These are phyloP conservation scores for Acronicta alni DNA, from an alignment of 2,888 invertebrate genomes.

Conservation along the genomic window DNA sequence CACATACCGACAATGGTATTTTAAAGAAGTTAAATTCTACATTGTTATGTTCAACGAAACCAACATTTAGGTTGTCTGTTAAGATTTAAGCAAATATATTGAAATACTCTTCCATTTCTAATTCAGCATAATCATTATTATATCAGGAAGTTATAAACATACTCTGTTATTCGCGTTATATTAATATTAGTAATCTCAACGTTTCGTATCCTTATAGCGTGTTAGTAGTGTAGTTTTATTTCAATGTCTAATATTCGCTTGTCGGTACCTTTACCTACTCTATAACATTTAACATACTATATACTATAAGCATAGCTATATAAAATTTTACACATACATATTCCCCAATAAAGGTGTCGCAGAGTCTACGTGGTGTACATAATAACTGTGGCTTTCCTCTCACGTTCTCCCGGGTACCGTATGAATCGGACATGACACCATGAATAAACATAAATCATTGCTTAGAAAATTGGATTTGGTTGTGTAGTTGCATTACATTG, in stretches of 20 bases:
- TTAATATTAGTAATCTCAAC: too few relatives aligned
- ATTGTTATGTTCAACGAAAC: background rate
- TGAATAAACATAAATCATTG: conserved; percentile 61
- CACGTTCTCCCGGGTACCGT: conserved; percentile 55
- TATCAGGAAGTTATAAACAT: conserved; percentile 25
- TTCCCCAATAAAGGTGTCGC: conserved; percentile 66
- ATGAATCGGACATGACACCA: conserved; percentile 55
- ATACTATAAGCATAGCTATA: too few relatives aligned
- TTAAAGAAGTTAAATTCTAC: conserved; percentile 10
- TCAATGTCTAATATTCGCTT: too few relatives aligned
- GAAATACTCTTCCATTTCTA: conserved; percentile 35
- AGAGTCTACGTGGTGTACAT: conserved; percentile 63
- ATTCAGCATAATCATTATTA: conserved; percentile 21
- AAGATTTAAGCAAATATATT: conserved; percentile 31
- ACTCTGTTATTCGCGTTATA: too few relatives aligned
- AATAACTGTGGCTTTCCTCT: conserved; percentile 53
- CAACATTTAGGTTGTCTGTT: conserved; percentile 16
- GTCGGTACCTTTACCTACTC: too few relatives aligned
- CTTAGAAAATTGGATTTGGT: conserved; percentile 53
- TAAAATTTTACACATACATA: conserved; percentile 55
- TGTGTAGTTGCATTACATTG: conserved; percentile 41
- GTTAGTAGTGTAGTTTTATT: too few relatives aligned
- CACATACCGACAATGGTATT: conserved; percentile 10
- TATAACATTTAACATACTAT: too few relatives aligned
- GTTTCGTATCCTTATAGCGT: too few relatives aligned